Conservation (phyloP, 2,888 invertebrate genomes). For the Leptarthrus brevirostris region DNA sequence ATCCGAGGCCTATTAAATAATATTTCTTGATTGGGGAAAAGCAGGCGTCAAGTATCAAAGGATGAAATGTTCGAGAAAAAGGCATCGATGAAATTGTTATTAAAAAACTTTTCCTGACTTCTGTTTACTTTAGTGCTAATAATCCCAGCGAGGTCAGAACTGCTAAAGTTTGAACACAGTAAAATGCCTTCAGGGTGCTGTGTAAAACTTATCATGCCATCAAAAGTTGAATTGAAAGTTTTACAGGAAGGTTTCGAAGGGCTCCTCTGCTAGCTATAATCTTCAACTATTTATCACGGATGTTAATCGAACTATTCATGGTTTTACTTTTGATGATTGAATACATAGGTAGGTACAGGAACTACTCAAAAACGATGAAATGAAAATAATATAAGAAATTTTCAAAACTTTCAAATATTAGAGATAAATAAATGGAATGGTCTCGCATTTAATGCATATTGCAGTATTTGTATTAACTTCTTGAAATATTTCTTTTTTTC, state of each 20-base stretch:
- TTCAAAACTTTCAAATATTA: too few relatives aligned
- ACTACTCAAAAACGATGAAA: too few relatives aligned
- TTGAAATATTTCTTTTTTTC: too few relatives aligned
- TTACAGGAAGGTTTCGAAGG: neutral
- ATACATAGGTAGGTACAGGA: too few relatives aligned
- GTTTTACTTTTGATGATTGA: too few relatives aligned
- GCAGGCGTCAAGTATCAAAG: neutral
- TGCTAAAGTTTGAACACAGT: neutral
- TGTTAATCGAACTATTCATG: neutral
- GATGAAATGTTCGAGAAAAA: neutral
- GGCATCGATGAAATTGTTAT: constrained; percentile 51
- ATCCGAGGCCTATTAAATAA: constrained; percentile 22
- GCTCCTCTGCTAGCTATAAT: neutral
- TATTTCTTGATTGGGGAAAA: constrained; percentile 5
- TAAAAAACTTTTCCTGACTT: constrained; percentile 53
- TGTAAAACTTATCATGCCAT: neutral
- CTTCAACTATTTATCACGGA: neutral
- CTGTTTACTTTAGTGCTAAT: constrained; percentile 37
- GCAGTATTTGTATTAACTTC: too few relatives aligned
- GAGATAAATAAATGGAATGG: too few relatives aligned
- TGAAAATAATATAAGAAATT: too few relatives aligned
- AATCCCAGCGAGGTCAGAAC: neutral
- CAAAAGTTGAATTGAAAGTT: neutral
- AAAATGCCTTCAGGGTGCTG: too few relatives aligned
- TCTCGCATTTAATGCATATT: too few relatives aligned